Base-by-base conservation (phyloP, 1,140 invertebrate genomes). In the Drosophila punjabiensis region DNA sequence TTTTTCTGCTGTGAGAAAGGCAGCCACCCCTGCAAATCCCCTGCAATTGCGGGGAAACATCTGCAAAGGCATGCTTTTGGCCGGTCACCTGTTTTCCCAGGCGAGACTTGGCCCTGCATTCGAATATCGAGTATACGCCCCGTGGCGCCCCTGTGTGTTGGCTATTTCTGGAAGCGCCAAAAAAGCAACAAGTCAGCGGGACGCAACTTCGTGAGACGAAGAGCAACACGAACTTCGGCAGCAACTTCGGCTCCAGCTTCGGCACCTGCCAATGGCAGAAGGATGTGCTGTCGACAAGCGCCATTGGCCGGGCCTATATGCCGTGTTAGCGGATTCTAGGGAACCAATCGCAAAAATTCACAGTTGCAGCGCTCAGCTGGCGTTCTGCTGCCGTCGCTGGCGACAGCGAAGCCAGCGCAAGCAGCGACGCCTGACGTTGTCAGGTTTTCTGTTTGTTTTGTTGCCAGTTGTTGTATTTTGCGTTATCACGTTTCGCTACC, bases 381-480 rank as follows among this genome's bases (percentile, higher is more conserved):
- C 33, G 35, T 10, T 67, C 64, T n/a, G 43, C 39, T 5, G 18
- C 8, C 62, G 50, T 10, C 11, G 47, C 3, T 24, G 3, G 39
- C 13, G n/a, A 1, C 41, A 13, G 43, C 18, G 50, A 39, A 16
- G 64, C 18, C n/a, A n/a, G 5, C 39, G 39, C 3, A 18, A 16
- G 37, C 63, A 28, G 13, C 35, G 41, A 28, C 53, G 69, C 14
- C 35, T 66, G 65, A 56, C 76, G 81, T 82, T 55, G 82, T 89
- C 87, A 84, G 87, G 82, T 90, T 90, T 90, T 91, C 76, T 90
- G 88, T 91, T 90, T 90, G 87, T 90, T 90, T 91, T 90, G 87
- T 79, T 86, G 87, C 60, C 82, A 80, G 86, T 90, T 75, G 86
- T 79, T 81, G 80, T 88, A 75, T 78, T 86, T 91, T 83, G 81